Percentiles rank a stretch among this genome's conserved stretches.
Evolutionary conservation across 2,888 invertebrate genomes (phyloP).

Genomic region (Leucophenga maculata): DNA sequence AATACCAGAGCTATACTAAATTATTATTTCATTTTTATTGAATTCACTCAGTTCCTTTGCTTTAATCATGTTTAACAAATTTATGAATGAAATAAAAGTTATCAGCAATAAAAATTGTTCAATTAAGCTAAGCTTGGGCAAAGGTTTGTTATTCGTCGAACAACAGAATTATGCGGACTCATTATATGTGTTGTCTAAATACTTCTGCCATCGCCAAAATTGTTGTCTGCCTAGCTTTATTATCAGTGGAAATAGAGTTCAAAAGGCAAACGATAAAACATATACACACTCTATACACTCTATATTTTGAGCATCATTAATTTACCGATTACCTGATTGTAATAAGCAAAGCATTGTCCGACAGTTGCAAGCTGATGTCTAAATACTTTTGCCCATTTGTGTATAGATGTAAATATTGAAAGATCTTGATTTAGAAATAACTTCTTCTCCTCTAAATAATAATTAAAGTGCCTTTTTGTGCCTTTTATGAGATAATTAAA

Average conservation of each 20-base stretch:
- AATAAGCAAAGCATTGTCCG: neutral
- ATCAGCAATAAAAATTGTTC: neutral
- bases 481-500: too few relatives aligned
- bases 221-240: neutral
- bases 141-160: too few relatives aligned
- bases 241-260: neutral
- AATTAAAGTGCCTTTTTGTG: too few relatives aligned
- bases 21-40: neutral
- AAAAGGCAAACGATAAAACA: neutral
- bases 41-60: neutral
- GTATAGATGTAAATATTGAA: too few relatives aligned
- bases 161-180: neutral
- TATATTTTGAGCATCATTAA: too few relatives aligned
- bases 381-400: too few relatives aligned
- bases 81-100: too few relatives aligned
- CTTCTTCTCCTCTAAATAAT: too few relatives aligned
- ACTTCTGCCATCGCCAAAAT: slow-evolving; percentile 2
- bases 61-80: neutral
- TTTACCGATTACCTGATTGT: neutral
- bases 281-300: neutral
- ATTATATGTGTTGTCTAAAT: slow-evolving; percentile 1
- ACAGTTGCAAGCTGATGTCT: too few relatives aligned
- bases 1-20: neutral
- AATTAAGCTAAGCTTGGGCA: neutral
- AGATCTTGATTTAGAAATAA: too few relatives aligned